Conservation (phyloP, 2,113 vertebrate species). For the Tragelaphus buxtoni region DNA sequence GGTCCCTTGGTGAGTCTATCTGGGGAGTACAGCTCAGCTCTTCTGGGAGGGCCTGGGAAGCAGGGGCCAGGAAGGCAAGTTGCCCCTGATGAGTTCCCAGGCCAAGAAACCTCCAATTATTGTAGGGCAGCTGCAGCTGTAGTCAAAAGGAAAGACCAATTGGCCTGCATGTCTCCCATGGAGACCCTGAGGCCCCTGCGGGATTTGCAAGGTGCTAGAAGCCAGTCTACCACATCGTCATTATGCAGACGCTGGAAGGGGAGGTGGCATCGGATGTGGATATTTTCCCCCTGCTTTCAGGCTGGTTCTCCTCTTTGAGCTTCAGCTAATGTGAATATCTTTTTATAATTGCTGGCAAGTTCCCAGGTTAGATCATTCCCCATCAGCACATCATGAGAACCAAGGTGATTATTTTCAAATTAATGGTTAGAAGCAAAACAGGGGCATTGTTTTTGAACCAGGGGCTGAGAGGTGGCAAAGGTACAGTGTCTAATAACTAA, state of each 20-base stretch:
- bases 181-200: background rate
- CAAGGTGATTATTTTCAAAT: slow-evolving; percentile 80
- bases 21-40: fast-evolving
- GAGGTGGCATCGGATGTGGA: background rate
- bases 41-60: background rate
- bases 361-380: slow-evolving; percentile 77
- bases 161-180: background rate
- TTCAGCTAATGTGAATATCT: slow-evolving; percentile 51
- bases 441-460: slow-evolving; percentile 76
- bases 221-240: background rate
- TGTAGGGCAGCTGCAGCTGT: background rate
- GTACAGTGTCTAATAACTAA: slow-evolving; percentile 29
- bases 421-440: slow-evolving; percentile 77
- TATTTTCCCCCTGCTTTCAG: background rate
- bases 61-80: background rate
- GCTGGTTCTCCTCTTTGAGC: background rate
- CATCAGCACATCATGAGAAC: slow-evolving; percentile 72
- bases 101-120: background rate
- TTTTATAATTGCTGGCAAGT: slow-evolving; percentile 72
- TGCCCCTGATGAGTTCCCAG: background rate
- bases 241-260: background rate
- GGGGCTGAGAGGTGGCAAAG: slow-evolving; percentile 65
- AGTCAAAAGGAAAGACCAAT: background rate
- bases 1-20: background rate
- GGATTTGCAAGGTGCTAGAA: background rate